Percentiles rank a stretch among this genome's conserved stretches.
These are phyloP conservation scores for Agonum fuliginosum DNA, from an alignment of 2,888 invertebrate species.

Conservation along the genomic window DNA sequence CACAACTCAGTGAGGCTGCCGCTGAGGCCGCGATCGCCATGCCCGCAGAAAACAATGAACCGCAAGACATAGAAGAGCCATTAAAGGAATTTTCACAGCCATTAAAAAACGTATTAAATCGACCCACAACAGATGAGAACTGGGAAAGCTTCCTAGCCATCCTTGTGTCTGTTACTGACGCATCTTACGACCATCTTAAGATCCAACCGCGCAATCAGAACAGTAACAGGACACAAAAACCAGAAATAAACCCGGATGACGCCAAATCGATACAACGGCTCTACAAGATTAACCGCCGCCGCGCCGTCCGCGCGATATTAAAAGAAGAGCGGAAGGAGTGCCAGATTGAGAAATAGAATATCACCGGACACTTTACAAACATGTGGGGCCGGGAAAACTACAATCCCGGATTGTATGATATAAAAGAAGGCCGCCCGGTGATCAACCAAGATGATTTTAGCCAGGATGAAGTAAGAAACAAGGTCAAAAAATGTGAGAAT, in stretches of 20 bases:
- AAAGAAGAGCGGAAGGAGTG: background rate
- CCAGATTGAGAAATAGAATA: background rate
- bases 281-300: constrained; percentile 1
- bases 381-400: background rate
- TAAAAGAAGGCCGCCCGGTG: background rate
- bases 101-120: too few species aligned
- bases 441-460: background rate
- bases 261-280: background rate
- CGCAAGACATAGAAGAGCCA: too few species aligned
- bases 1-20: too few species aligned
- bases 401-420: background rate
- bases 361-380: background rate
- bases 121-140: too few species aligned
- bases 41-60: too few species aligned
- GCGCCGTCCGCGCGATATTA: constrained; percentile 7
- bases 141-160: too few species aligned
- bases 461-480: background rate
- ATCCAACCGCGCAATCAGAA: too few species aligned
- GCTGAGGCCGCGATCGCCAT: too few species aligned
- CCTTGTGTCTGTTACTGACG: too few species aligned
- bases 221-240: too few species aligned
- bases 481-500: background rate
- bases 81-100: too few species aligned
- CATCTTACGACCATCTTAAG: too few species aligned
- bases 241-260: constrained; percentile 1